These are phyloP conservation scores for Leptobrachium leishanense DNA, from an alignment of 2,113 vertebrate genomes.

Conservation along the genomic window DNA sequence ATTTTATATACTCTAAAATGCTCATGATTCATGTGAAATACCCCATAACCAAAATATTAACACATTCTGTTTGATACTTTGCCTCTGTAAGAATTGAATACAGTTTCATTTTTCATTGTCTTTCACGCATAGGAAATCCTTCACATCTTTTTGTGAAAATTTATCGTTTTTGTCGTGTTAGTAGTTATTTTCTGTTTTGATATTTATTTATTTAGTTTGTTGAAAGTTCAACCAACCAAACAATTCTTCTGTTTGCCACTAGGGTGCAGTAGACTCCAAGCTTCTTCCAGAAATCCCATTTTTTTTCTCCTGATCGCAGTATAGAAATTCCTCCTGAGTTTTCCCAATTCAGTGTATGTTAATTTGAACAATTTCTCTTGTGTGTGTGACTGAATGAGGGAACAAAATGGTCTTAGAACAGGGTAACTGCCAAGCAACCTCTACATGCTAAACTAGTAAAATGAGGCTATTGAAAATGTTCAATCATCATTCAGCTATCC, in stretches of 20 bases:
- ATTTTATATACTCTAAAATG: no score
- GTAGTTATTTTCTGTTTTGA: not conserved
- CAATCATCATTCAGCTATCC: no score
- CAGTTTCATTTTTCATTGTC: no score
- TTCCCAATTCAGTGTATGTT: conserved; percentile 17
- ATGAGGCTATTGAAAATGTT: not conserved
- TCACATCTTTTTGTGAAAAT: no score
- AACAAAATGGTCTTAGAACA: conserved; percentile 14
- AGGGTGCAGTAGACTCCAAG: conserved; percentile 59
- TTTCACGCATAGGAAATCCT: no score
- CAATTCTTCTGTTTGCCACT: conserved; percentile 55
- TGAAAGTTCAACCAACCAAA: conserved; percentile 45
- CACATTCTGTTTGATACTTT: no score
- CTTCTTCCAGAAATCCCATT: conserved; percentile 15
- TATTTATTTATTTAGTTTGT: not conserved
- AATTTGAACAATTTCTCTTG: conserved; percentile 28
- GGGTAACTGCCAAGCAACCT: conserved; percentile 12
- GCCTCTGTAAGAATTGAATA: no score
- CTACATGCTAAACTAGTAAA: not conserved
- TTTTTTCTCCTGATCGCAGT: not conserved
- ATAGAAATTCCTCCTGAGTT: conserved; percentile 9
- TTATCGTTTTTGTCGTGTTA: no score
- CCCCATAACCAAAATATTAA: no score
- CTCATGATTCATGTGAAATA: no score
- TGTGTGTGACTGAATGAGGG: conserved; percentile 13